phyloP scores from a whole-genome alignment of 2,888 invertebrate genomes.

The Phalera bucephala region DNA sequence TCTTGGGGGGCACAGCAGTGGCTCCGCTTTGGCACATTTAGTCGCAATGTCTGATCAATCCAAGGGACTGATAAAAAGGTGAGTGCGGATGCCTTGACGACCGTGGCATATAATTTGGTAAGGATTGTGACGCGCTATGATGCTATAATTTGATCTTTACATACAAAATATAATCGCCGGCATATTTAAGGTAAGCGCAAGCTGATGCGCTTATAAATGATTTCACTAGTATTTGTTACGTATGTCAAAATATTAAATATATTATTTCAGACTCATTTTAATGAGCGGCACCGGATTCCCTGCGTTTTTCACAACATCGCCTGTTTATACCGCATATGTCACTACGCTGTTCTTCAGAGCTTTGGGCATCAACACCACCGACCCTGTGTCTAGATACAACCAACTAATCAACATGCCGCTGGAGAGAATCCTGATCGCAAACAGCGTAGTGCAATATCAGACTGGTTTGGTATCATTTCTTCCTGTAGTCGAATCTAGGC shows the following conservation, averaged over 20 bases:
- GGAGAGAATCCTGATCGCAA: conserved; percentile 42
- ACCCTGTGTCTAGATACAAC: conserved; percentile 29
- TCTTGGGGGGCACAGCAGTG: conserved; percentile 41
- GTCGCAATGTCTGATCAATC: conserved; percentile 30
- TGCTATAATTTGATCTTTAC: no score
- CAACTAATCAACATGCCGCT: conserved; percentile 29
- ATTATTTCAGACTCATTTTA: conserved; percentile 27
- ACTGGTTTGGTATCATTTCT: conserved; percentile 27
- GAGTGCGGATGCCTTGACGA: no score
- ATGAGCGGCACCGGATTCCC: conserved; percentile 32
- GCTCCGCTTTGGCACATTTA: conserved; percentile 29
- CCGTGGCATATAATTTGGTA: no score
- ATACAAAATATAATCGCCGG: no score
- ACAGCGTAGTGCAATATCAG: conserved; percentile 21
- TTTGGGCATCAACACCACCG: conserved; percentile 54
- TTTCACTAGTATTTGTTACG: no score
- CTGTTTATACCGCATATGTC: conserved; percentile 23
- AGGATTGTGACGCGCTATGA: no score
- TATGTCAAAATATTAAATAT: no score
- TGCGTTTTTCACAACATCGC: conserved; percentile 29
- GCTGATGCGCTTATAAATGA: no score
- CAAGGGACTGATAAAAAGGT: conserved; percentile 39
- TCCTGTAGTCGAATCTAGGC: conserved; percentile 33
- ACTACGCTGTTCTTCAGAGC: conserved; percentile 37
- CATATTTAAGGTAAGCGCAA: no score